Percentiles rank a stretch among this genome's conserved stretches.
Evolutionary conservation across 2,113 vertebrate species (phyloP).

Genomic region (Xiphias gladius): DNA sequence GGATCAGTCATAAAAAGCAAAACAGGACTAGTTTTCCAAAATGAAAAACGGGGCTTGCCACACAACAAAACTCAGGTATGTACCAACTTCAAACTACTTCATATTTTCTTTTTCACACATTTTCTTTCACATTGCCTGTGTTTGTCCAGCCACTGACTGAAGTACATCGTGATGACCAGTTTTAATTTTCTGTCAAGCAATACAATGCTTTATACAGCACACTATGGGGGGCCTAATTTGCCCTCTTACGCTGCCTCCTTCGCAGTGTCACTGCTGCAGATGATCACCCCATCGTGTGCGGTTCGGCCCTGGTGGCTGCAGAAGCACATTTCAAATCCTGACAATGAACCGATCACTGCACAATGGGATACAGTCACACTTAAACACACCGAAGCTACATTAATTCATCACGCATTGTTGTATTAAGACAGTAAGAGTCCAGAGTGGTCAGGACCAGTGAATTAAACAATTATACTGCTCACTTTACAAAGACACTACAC

Average conservation of each 20-base stretch:
- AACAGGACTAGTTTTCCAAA: too few species aligned
- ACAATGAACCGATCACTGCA: constrained; percentile 20
- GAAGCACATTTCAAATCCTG: not conserved
- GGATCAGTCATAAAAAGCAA: too few species aligned
- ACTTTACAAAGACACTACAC: constrained; percentile 1
- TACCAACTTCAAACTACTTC: too few species aligned
- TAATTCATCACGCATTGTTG: constrained; percentile 19
- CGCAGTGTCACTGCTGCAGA: not conserved
- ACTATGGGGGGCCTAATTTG: not conserved
- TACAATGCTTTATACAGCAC: not conserved
- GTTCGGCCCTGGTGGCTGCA: not conserved
- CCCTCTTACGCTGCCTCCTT: not conserved
- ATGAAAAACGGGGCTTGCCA: too few species aligned
- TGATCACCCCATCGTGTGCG: not conserved
- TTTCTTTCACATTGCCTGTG: too few species aligned
- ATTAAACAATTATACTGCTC: constrained; percentile 36
- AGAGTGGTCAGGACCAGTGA: not conserved
- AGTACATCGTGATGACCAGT: not conserved
- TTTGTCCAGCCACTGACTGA: too few species aligned
- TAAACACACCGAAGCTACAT: constrained; percentile 16
- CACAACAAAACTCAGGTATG: too few species aligned
- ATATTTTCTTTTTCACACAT: too few species aligned
- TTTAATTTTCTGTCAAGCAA: not conserved
- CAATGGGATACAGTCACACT: constrained; percentile 31
- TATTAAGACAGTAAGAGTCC: not conserved